Base-by-base conservation (phyloP, 2,888 invertebrate species). In the Mesorhabditis belari region DNA sequence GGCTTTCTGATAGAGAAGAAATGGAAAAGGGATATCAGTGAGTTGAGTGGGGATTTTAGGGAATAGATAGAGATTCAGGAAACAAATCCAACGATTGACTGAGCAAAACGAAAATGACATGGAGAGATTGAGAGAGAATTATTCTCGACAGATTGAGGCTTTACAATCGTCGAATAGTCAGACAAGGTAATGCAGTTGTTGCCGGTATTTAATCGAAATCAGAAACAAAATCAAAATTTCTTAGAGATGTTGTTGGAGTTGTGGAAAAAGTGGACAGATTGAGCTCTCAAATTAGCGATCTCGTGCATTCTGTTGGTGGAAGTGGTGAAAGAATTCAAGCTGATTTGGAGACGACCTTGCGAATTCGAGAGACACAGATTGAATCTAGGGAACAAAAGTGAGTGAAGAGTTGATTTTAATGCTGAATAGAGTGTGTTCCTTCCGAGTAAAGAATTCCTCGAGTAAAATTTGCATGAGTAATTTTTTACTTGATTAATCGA, bases 191-290 rank as follows among this genome's bases (percentile, higher is more conserved):
- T 9, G n/a, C n/a, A n/a, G n/a, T n/a, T n/a, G n/a, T 35, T 35
- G 12, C 44, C n/a, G n/a, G 44, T 35, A 17, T 35, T 35, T 35
- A 35, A 35, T 17, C 0, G n/a, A n/a, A n/a, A n/a, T n/a, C n/a
- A n/a, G n/a, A n/a, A n/a, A n/a, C n/a, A n/a, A n/a, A n/a, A 35
- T 17, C 44, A n/a, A 17, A 17, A 25, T 35, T 12, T 49, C 61
- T 51, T 28, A 67, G 67, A 19, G 66, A 68, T 51, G 23, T 70
- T 24, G 55, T 52, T 12, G 49, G 49, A 4, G 68, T 73, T 55
- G 66, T 71, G 12, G 67, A 69, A 23, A 66, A 66, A 60, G 68
- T 73, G 21, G 66, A 71, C 6, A n/a, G 44, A 17, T 24, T 23
- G 55, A 23, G 4, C 25, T 17, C 25, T 6, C 3, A 55, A 55